phyloP scores from a whole-genome alignment of 2,797 vertebrate genomes.

The Sebastes hubbsi region DNA sequence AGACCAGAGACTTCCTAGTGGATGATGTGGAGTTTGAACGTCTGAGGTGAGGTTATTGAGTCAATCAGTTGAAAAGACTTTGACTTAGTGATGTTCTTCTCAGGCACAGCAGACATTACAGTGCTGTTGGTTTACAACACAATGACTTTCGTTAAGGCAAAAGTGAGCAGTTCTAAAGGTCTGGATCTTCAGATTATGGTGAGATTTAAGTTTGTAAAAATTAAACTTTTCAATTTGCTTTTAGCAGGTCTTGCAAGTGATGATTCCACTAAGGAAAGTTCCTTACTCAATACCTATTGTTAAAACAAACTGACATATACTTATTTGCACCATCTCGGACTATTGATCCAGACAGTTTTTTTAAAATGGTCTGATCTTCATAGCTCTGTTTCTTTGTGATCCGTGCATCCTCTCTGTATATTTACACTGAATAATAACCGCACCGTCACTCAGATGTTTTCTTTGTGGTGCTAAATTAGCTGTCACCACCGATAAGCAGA shows the following conservation, averaged over 20 bases:
- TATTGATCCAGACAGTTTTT: neutral
- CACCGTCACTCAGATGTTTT: neutral
- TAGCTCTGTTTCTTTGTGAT: neutral
- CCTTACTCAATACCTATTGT: no score
- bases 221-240: neutral
- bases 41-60: constrained; percentile 81
- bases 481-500: constrained; percentile 2
- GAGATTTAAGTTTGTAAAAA: neutral
- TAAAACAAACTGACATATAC: neutral
- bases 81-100: neutral
- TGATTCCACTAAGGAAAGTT: no score
- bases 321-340: neutral
- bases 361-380: neutral
- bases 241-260: neutral
- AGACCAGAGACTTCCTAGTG: constrained; percentile 92
- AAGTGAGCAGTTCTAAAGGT: neutral
- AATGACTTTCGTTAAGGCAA: neutral
- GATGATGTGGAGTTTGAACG: constrained; percentile 93
- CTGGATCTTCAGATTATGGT: neutral
- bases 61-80: neutral
- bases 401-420: neutral
- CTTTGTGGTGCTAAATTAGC: constrained; percentile 8
- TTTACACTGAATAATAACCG: neutral
- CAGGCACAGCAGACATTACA: neutral
- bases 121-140: neutral